phyloP scores from a whole-genome alignment of 2,888 invertebrate genomes.

The Lottia gigantea region DNA sequence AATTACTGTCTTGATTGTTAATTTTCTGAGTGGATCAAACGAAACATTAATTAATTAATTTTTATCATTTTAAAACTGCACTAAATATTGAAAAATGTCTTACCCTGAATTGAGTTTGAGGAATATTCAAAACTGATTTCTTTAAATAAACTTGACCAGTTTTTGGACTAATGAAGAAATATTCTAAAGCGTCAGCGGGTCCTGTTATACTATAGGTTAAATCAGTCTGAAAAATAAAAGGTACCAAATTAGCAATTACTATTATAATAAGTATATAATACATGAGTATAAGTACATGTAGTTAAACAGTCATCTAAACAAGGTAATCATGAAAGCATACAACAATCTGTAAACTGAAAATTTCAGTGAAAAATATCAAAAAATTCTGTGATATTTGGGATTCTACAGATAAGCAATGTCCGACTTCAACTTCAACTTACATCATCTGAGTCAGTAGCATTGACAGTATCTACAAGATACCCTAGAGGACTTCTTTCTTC shows the following conservation, averaged over 20 bases:
- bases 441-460: constrained; percentile 41
- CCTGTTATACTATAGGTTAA: constrained; percentile 36
- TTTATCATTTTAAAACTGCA: too few relatives aligned
- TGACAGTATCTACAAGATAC: constrained; percentile 33
- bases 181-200: constrained; percentile 62
- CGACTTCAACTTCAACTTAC: constrained; percentile 15
- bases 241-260: background rate
- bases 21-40: too few relatives aligned
- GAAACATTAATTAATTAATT: too few relatives aligned
- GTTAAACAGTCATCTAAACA: background rate
- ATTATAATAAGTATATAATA: too few relatives aligned
- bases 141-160: constrained; percentile 81
- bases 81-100: constrained; percentile 28
- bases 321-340: too few relatives aligned
- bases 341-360: too few relatives aligned
- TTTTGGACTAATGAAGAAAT: constrained; percentile 85
- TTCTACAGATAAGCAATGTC: background rate
- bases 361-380: too few relatives aligned
- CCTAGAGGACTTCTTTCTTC: constrained; percentile 37
- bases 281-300: background rate
- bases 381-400: background rate
- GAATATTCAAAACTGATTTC: constrained; percentile 39
- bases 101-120: constrained; percentile 36
- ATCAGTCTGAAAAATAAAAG: constrained; percentile 34
- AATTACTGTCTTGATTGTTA: too few relatives aligned